phyloP scores from a whole-genome alignment of 1,140 invertebrate genomes.

The Pygmarrhopalites habei region DNA sequence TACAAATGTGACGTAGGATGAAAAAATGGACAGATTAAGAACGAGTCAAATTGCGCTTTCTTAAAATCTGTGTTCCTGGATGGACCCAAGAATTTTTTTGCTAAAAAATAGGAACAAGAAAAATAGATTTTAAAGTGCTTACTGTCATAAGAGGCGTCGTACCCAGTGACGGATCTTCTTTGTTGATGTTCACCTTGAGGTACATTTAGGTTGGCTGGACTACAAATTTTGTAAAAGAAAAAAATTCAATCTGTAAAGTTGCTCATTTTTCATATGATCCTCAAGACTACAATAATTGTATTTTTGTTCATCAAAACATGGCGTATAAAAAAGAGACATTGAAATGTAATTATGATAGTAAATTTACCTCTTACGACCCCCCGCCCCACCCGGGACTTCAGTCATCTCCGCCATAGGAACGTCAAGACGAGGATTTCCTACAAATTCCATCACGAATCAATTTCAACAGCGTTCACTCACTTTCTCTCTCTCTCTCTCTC shows the following conservation, averaged over 20 bases:
- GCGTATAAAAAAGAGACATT: too few relatives aligned
- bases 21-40: too few relatives aligned
- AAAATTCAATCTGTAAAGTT: too few relatives aligned
- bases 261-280: too few relatives aligned
- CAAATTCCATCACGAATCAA: constrained; percentile 9
- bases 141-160: constrained; percentile 36
- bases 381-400: constrained; percentile 14
- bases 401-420: constrained; percentile 37
- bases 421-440: constrained; percentile 29
- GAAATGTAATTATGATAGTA: too few relatives aligned
- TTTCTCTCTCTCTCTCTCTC: background rate
- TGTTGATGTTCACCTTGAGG: constrained; percentile 17
- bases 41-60: too few relatives aligned
- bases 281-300: too few relatives aligned
- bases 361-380: constrained; percentile 9
- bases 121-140: constrained; percentile 1
- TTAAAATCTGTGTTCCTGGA: too few relatives aligned
- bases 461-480: background rate
- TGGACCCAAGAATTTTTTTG: too few relatives aligned
- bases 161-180: constrained; percentile 30
- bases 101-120: background rate
- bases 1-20: too few relatives aligned
- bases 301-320: too few relatives aligned
- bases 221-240: too few relatives aligned
- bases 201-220: constrained; percentile 19